Evolutionary conservation across 2,113 vertebrate genomes (phyloP), one percentile per base, ranked within the genome.

Genomic region (Heterotis niloticus): DNA sequence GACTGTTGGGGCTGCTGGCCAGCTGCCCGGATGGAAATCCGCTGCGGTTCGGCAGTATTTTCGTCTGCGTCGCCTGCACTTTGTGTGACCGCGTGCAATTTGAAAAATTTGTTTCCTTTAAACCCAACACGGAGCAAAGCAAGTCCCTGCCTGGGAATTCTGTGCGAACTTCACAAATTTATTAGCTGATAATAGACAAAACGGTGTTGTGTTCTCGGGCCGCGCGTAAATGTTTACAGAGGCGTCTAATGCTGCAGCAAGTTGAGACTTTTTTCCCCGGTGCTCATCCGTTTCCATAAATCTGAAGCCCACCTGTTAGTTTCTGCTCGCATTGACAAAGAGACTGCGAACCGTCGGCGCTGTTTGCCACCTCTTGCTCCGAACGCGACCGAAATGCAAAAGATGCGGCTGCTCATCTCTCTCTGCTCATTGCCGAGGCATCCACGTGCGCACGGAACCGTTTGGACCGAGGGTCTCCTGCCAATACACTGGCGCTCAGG

Each of bases 171-270:
- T 10, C 52, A n/a, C 23, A 24, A 13, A 28, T 54, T 24, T 66
- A 65, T 77, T 77, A 54, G 20, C 44, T 77, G 24, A 18, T 3
- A 28, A 69, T 66, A 78, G 52, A 12, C 20, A 5, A 69, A n/a
- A 16, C 12, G 54, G 26, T 20, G 10, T 51, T 28, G 1, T 60
- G 26, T 12, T 70, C 77, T 17, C 54, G 54, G 69, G 28, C 26
- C 34, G 44, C n/a, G 16, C 60, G 77, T 28, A 70, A 70, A 70
- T 78, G 28, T 78, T 78, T 78, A 78, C 77, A 68, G 51, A 56
- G 64, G 17, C 76, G 24, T 26, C 60, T 78, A 70, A 34, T 56
- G 34, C 60, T 57, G 13, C 52, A 65, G 67, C 34, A 67, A 67
- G 57, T 75, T 34, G 24, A 18, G n/a, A 54, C 54, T 77, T 23